Evolutionary conservation across 1,140 invertebrate genomes (phyloP).

Genomic region (Drosophila elegans): DNA sequence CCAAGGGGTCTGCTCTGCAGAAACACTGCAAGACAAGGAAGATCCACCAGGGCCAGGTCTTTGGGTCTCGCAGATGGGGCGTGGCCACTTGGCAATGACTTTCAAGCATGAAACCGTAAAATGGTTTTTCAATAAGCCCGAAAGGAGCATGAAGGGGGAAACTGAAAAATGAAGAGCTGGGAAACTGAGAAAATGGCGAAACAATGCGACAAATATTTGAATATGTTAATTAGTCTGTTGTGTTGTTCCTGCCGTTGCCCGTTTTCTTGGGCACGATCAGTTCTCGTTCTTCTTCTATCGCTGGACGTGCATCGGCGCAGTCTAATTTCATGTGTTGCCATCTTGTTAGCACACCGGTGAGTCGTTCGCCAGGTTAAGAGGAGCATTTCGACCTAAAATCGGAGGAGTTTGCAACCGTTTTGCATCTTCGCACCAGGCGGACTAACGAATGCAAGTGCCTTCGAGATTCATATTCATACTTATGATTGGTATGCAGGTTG

Average conservation of each 20-base stretch:
- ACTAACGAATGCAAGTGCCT: slow-evolving; percentile 75
- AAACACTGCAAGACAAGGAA: slow-evolving; percentile 15
- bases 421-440: slow-evolving; percentile 72
- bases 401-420: slow-evolving; percentile 52
- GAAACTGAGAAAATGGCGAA: slow-evolving; percentile 52
- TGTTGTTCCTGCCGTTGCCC: slow-evolving; percentile 52
- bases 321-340: slow-evolving; percentile 82
- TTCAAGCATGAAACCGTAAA: slow-evolving; percentile 80
- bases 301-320: slow-evolving; percentile 76
- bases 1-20: slow-evolving; percentile 61
- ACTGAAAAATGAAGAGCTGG: slow-evolving; percentile 7
- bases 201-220: slow-evolving; percentile 83
- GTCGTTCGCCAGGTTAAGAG: slow-evolving; percentile 14
- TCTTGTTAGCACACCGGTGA: slow-evolving; percentile 66
- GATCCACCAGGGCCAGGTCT: slow-evolving; percentile 23
- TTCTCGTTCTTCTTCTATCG: slow-evolving; percentile 70
- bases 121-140: slow-evolving; percentile 78
- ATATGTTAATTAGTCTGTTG: slow-evolving; percentile 78
- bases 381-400: slow-evolving; percentile 5
- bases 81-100: slow-evolving; percentile 69
- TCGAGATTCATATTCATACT: slow-evolving; percentile 78
- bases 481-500: slow-evolving; percentile 72
- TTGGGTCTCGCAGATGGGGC: slow-evolving; percentile 49
- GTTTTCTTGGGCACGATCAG: slow-evolving; percentile 70
- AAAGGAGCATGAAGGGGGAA: slow-evolving; percentile 6